Evolutionary conservation across 1,140 invertebrate genomes (phyloP).

Genomic region (Wiebesia pumilae): DNA sequence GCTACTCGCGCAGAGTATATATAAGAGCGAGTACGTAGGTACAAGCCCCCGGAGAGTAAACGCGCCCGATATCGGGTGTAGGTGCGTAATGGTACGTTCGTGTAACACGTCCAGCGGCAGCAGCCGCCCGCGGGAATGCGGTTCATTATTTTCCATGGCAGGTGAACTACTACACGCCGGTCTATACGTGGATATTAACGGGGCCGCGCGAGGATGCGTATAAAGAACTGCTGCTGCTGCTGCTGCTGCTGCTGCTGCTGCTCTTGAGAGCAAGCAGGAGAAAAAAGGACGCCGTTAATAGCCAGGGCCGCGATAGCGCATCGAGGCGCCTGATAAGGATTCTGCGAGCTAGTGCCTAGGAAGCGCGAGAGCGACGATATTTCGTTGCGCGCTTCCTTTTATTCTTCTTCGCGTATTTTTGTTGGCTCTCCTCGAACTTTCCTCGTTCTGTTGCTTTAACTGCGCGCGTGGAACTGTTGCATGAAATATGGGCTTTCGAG

Average conservation of each 20-base stretch:
- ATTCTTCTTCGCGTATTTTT: not conserved
- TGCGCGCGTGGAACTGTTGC: not conserved
- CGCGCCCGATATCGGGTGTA: conserved; percentile 43
- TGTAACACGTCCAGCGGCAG: conserved; percentile 47
- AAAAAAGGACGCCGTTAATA: conserved; percentile 29
- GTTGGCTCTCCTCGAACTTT: not conserved
- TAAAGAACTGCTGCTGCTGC: conserved; percentile 31
- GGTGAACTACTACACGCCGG: conserved; percentile 29
- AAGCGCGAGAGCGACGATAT: conserved; percentile 39
- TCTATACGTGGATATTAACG: conserved; percentile 25
- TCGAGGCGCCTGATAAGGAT: conserved; percentile 46
- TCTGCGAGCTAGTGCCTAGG: not conserved
- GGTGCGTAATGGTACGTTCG: conserved; percentile 53
- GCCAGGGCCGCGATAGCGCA: conserved; percentile 31
- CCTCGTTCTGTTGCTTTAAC: not conserved
- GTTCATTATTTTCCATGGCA: conserved; percentile 52
- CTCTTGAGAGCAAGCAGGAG: not conserved
- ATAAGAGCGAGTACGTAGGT: not conserved
- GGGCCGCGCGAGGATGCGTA: conserved; percentile 22
- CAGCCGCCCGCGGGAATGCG: conserved; percentile 43
- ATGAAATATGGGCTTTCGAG: conserved; percentile 41
- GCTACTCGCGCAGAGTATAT: not conserved
- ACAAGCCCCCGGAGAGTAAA: not conserved
- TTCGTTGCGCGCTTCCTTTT: not conserved
- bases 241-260: conserved; percentile 2